These are phyloP conservation scores for Nomada lathburiana DNA, from an alignment of 2,888 invertebrate species.

Conservation along the genomic window DNA sequence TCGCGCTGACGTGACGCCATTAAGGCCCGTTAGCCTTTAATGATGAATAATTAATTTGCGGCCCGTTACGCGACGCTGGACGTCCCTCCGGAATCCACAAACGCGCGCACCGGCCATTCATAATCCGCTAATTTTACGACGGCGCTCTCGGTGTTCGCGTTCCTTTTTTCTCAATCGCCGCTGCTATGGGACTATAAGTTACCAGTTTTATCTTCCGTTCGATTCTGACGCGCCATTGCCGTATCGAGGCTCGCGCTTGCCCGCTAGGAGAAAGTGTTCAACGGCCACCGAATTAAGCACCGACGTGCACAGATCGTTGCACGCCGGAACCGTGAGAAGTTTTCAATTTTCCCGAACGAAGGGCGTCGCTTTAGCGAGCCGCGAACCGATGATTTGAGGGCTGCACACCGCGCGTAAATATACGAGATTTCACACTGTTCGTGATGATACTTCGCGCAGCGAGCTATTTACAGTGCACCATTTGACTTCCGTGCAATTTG, in stretches of 20 bases:
- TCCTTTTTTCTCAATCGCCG: neutral
- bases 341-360: conserved; percentile 51
- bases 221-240: neutral
- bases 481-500: conserved; percentile 46
- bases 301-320: neutral
- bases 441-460: conserved; percentile 51
- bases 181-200: neutral
- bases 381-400: conserved; percentile 47
- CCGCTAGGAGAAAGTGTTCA: neutral
- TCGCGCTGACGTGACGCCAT: conserved; percentile 59
- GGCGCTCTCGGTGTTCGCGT: no score
- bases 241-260: neutral
- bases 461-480: conserved; percentile 45
- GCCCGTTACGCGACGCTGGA: conserved; percentile 58
- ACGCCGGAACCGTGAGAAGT: conserved; percentile 14
- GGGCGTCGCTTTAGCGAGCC: conserved; percentile 10
- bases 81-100: conserved; percentile 11
- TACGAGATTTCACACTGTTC: conserved; percentile 55
- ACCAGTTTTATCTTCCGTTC: neutral
- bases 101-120: conserved; percentile 13
- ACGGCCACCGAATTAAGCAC: neutral
- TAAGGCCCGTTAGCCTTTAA: conserved; percentile 67
- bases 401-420: conserved; percentile 33
- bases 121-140: conserved; percentile 22
- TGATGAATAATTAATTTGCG: conserved; percentile 73